Conservation (phyloP, 2,888 invertebrate genomes). For the Drosophila cyrtoloma region DNA sequence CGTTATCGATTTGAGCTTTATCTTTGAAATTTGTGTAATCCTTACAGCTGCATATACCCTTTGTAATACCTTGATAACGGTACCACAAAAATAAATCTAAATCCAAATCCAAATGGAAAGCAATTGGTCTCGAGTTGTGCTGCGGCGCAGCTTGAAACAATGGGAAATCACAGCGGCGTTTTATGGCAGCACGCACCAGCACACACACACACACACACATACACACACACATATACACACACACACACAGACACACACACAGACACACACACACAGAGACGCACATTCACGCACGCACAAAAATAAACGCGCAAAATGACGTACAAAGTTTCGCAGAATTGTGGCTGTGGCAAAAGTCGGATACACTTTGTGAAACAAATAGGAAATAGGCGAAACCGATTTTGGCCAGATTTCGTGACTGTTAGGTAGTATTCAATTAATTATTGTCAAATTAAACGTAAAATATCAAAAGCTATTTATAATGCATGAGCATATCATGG, state of each 20-base stretch:
- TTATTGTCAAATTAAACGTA: constrained; percentile 73
- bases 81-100: background rate
- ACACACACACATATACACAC: background rate
- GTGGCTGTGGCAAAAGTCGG: constrained; percentile 17
- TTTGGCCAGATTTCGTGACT: constrained; percentile 32
- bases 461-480: constrained; percentile 66
- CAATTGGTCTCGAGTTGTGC: constrained; percentile 15
- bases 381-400: constrained; percentile 21
- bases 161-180: constrained; percentile 31
- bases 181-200: constrained; percentile 36
- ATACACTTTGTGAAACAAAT: constrained; percentile 36
- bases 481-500: constrained; percentile 27
- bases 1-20: background rate
- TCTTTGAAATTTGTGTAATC: background rate
- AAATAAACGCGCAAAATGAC: constrained; percentile 1
- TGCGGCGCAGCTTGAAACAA: constrained; percentile 25
- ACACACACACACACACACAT: constrained; percentile 3
- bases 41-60: background rate
- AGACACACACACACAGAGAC: background rate
- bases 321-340: background rate
- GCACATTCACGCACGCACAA: background rate
- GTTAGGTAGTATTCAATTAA: constrained; percentile 56
- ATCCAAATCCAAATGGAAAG: constrained; percentile 23
- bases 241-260: background rate
- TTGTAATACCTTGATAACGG: background rate